These are phyloP conservation scores for Tadarida brasiliensis DNA, from an alignment of 2,797 vertebrate species.

Conservation along the genomic window DNA sequence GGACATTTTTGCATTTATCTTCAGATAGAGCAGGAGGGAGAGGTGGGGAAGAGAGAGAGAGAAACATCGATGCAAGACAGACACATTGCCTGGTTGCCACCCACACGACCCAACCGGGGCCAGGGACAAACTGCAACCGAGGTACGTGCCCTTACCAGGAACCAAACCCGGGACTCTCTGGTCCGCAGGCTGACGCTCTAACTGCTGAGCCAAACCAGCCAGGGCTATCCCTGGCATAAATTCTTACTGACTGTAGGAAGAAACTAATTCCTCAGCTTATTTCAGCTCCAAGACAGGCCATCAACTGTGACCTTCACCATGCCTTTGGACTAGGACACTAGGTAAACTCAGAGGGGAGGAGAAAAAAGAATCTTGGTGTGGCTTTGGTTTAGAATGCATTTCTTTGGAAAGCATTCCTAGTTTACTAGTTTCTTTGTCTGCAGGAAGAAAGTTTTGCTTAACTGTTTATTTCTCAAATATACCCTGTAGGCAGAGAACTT, in stretches of 20 bases:
- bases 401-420: not conserved
- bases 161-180: too few species aligned
- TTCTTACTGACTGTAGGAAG: not conserved
- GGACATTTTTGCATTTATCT: too few species aligned
- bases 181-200: too few species aligned
- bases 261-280: not conserved
- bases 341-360: not conserved
- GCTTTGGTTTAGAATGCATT: not conserved
- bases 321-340: not conserved
- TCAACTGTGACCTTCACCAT: not conserved
- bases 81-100: too few species aligned
- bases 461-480: constrained; percentile 39
- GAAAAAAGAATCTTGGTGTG: not conserved
- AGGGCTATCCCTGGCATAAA: not conserved
- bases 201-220: too few species aligned
- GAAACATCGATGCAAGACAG: too few species aligned
- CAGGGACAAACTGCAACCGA: too few species aligned
- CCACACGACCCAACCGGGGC: too few species aligned
- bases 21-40: too few species aligned
- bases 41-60: too few species aligned
- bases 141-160: too few species aligned
- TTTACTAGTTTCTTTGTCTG: constrained; percentile 55
- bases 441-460: constrained; percentile 54
- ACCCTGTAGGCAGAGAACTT: constrained; percentile 45
- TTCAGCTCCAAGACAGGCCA: not conserved